These are phyloP conservation scores for Taurulus bubalis DNA, from an alignment of 2,113 vertebrate species.

Conservation along the genomic window DNA sequence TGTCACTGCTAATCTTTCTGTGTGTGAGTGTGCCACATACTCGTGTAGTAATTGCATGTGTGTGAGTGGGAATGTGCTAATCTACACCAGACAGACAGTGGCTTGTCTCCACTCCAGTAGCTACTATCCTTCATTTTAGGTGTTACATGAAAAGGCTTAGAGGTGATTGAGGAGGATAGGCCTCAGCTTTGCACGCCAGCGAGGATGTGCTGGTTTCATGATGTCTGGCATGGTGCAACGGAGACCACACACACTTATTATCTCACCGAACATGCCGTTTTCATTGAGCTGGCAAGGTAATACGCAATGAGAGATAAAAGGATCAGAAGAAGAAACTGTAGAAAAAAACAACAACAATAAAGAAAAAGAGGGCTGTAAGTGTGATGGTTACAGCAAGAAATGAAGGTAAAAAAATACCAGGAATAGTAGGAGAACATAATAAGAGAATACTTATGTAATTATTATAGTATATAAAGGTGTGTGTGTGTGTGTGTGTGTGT, in stretches of 20 bases:
- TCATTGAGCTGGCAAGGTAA: conserved; percentile 21
- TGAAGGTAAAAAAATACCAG: not conserved
- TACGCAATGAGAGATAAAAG: conserved; percentile 24
- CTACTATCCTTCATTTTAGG: conserved; percentile 65
- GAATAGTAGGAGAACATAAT: not conserved
- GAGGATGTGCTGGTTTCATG: conserved; percentile 43
- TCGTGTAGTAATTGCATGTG: conserved; percentile 22
- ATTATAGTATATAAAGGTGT: no score
- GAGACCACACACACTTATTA: conserved; percentile 44
- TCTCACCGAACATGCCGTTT: conserved; percentile 40
- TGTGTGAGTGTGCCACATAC: conserved; percentile 41
- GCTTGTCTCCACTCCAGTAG: conserved; percentile 66
- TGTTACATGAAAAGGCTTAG: conserved; percentile 60
- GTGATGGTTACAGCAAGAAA: not conserved
- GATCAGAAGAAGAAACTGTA: conserved; percentile 5
- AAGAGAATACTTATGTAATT: not conserved
- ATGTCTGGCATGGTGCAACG: conserved; percentile 43
- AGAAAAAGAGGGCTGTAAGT: conserved; percentile 1
- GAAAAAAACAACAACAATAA: conserved; percentile 13
- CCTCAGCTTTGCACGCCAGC: conserved; percentile 39
- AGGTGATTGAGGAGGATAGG: conserved; percentile 63
- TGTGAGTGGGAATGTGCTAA: conserved; percentile 45
- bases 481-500: not conserved
- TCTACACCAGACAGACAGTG: conserved; percentile 67
- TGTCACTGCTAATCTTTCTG: conserved; percentile 43